Base-by-base conservation (phyloP, 2,113 vertebrate species). In the Perca flavescens region DNA sequence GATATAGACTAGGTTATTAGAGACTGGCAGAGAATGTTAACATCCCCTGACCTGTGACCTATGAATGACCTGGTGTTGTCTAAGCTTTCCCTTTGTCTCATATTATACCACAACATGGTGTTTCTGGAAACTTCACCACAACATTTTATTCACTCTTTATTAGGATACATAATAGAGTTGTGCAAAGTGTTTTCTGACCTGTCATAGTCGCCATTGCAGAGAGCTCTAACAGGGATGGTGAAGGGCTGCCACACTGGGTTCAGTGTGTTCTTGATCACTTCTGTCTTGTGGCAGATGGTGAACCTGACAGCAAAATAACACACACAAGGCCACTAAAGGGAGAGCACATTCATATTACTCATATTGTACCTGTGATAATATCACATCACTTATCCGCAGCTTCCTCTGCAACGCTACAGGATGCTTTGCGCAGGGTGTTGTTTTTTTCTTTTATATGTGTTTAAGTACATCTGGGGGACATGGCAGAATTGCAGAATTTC, bases 131-230 rank as follows among this genome's bases (percentile, higher is more conserved):
- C 3, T 11, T 10, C 40, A 43, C 10, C 40, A 40, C 40, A 3
- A 72, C 2, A 15, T 36, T 34, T 36, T 1, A 63, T 17, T 12
- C 22, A 5, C 22, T 36, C 22, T 69, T 6, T 2, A 43, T 57
- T 50, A 54, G 31, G 54, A 70, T 56, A 21, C 43, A 47, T 25
- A 28, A 68, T 1, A 28, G 31, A 67, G n/a, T 58, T 3, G 28
- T 70, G 50, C 7, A 22, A 28, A 60, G 16, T 15, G 17, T 61
- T 68, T 76, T n/a, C 88, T 91, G 66, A 98, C 98, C 98, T 97
- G 96, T 99, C 98, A 0, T 97, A 99, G 94, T 99, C 98, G 1
- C 98, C 98, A 0, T 99, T 99, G 95, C 98, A 99, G 85, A 99
- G 95, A 1, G 97, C 96, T 3, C 98, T 94, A 79, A 99, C 98